Evolutionary conservation across 2,888 invertebrate genomes (phyloP).

Genomic region (Molorchus minor): DNA sequence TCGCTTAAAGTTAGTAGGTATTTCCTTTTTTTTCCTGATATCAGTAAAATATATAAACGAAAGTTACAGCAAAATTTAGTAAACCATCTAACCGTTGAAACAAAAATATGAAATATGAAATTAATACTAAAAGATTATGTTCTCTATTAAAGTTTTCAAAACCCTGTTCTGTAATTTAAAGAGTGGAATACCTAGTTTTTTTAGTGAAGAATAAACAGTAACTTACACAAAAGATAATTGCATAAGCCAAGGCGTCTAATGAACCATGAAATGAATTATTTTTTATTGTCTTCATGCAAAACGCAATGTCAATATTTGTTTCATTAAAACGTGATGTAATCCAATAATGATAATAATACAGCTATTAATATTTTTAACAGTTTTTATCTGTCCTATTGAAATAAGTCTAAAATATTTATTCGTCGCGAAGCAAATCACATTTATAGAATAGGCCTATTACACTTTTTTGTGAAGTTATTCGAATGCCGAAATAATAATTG

Average conservation of each 20-base stretch:
- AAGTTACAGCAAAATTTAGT: too few species aligned
- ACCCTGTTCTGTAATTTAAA: too few species aligned
- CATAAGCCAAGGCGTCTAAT: background rate
- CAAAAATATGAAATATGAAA: background rate
- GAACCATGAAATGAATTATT: constrained; percentile 1
- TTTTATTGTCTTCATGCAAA: constrained; percentile 1
- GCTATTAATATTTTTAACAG: background rate
- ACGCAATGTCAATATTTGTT: constrained; percentile 4
- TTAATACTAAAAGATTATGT: too few species aligned
- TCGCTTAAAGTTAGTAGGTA: too few species aligned
- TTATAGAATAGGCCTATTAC: background rate
- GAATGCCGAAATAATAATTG: too few species aligned
- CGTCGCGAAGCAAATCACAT: background rate
- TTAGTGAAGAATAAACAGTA: background rate
- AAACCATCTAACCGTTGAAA: too few species aligned
- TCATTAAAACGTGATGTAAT: constrained; percentile 5
- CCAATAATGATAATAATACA: background rate
- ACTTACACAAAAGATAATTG: constrained; percentile 3
- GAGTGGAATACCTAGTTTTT: too few species aligned
- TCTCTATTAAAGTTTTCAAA: too few species aligned
- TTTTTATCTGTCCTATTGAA: background rate
- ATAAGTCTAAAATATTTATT: background rate
- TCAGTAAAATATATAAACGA: too few species aligned
- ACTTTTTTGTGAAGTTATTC: too few species aligned
- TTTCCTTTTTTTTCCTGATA: too few species aligned